Evolutionary conservation across 2,888 invertebrate species (phyloP), one percentile per base, ranked within the genome.

Genomic region (Orchestes rusci): DNA sequence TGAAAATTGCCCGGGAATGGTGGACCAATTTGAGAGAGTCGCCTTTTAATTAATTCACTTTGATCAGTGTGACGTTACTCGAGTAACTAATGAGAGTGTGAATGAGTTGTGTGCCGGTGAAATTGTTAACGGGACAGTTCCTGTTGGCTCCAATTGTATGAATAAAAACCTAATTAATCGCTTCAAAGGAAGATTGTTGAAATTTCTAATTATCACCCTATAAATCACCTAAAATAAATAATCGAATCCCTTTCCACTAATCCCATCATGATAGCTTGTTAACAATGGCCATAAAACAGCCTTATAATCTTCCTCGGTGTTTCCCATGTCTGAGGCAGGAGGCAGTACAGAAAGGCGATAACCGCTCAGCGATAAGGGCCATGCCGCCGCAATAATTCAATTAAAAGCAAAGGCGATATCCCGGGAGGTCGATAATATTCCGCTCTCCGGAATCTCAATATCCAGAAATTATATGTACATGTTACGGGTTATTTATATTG

Each of bases 361-460:
- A 41, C 17, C 19, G 28, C 12, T 23, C n/a, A 12, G 17, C 34
- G 41, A 41, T 41, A 41, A 41, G 41, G 28, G 23, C 17, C 17
- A 29, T 29, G 34, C 16, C 28, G 34, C 29, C 12, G 34, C 41
- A 41, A 41, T 41, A 41, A 41, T 41, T 41, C 41, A 41, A 41
- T 41, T 41, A 41, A 33, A 41, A 41, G 34, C 41, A 33, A 41
- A 41, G 41, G 41, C 41, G 41, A 41, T 41, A 34, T 41, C 34
- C 34, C 35, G 4, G 33, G 33, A 33, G 40, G 23, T 20, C 32
- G 47, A 47, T 47, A 39, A 39, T 42, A 39, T 39, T 36, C 36
- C 17, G 27, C 28, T 42, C n/a, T n/a, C 40, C 13, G 29, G 31
- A 45, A 40, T 45, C 40, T 40, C 41, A 35, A 40, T 40, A 40